phyloP scores from a whole-genome alignment of 2,797 vertebrate species.

The Rhinichthys osculus region DNA sequence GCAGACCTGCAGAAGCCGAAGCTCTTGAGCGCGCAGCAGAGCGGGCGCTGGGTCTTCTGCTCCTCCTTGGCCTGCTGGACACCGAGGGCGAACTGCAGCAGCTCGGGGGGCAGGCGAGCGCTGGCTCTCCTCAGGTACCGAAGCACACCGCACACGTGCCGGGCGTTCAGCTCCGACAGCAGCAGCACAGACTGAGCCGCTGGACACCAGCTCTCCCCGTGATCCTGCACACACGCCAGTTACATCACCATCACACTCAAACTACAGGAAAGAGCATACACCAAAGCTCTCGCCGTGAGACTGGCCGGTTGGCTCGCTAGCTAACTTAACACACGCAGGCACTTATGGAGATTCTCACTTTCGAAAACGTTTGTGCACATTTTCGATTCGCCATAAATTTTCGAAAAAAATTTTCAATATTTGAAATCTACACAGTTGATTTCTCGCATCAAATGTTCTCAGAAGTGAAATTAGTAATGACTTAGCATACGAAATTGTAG shows the following conservation, averaged over 20 bases:
- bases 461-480: too few relatives aligned
- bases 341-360: too few relatives aligned
- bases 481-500: too few relatives aligned
- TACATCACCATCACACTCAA: not conserved
- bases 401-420: too few relatives aligned
- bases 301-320: too few relatives aligned
- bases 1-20: conserved; percentile 79
- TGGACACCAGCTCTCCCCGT: not conserved
- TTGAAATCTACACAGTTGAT: too few relatives aligned
- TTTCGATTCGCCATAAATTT: too few relatives aligned
- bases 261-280: not conserved
- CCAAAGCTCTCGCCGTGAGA: not conserved
- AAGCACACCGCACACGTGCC: conserved; percentile 71
- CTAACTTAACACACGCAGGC: too few relatives aligned
- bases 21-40: conserved; percentile 78
- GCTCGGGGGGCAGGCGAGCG: conserved; percentile 69
- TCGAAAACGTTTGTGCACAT: too few relatives aligned
- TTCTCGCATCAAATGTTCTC: too few relatives aligned
- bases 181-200: conserved; percentile 73
- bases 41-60: conserved; percentile 65
- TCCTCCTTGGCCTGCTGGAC: conserved; percentile 70
- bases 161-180: conserved; percentile 75
- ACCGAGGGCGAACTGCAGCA: conserved; percentile 71
- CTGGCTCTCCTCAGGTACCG: conserved; percentile 73
- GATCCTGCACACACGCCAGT: conserved; percentile 7